Conservation (phyloP, 2,888 invertebrate genomes). For the Lasiommata megera region DNA sequence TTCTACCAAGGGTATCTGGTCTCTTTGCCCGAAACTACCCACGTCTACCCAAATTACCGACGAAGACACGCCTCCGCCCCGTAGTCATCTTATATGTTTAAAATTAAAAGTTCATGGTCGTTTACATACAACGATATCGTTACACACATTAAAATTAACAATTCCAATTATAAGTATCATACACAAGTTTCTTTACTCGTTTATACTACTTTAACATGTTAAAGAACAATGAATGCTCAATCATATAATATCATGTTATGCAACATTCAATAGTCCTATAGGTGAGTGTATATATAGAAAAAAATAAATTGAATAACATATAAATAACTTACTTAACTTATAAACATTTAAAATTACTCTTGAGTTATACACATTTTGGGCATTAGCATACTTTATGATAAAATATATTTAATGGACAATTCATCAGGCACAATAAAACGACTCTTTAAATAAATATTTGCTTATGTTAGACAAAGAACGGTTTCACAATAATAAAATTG, state of each 20-base stretch:
- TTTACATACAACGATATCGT: not conserved
- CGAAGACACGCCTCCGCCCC: no score
- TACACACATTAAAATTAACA: not conserved
- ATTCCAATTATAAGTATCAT: no score
- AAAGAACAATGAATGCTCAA: no score
- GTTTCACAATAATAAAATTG: not conserved
- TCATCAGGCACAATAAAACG: conserved; percentile 9
- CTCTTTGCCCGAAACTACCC: no score
- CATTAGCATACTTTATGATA: conserved; percentile 1
- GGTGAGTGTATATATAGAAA: not conserved
- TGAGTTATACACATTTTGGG: not conserved
- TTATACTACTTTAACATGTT: not conserved
- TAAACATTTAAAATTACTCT: not conserved
- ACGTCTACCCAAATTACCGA: no score
- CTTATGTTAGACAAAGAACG: not conserved
- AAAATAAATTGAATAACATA: not conserved
- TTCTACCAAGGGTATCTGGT: no score
- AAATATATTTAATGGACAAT: conserved; percentile 13
- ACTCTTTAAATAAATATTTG: conserved; percentile 5
- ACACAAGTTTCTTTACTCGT: not conserved
- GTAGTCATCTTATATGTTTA: not conserved
- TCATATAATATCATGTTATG: no score
- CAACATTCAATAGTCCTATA: no score
- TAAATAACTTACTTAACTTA: not conserved
- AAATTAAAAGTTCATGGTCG: not conserved